Percentiles rank a stretch among this genome's conserved stretches.
Evolutionary conservation across 2,797 vertebrate species (phyloP).

Genomic region (Sciaenops ocellatus): DNA sequence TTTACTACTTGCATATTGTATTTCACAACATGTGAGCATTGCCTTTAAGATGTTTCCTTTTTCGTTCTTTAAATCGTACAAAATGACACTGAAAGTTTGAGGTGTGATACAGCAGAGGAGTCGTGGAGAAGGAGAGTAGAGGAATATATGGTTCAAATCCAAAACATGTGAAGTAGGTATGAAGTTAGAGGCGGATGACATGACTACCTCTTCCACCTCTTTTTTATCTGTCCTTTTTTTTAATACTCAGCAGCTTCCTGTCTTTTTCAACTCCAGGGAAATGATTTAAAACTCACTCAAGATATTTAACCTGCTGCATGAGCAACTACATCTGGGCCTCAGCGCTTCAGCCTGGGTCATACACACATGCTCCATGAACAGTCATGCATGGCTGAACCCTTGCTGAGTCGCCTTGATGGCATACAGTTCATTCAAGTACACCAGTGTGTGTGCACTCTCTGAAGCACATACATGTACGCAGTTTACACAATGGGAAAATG

Average conservation of each 20-base stretch:
- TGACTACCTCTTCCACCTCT: conserved; percentile 26
- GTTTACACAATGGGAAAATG: conserved; percentile 32
- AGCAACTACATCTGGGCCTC: neutral
- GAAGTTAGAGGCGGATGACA: conserved; percentile 23
- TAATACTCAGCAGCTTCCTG: conserved; percentile 44
- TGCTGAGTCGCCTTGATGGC: neutral
- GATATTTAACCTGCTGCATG: conserved; percentile 12
- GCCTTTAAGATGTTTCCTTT: neutral
- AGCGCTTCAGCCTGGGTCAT: neutral
- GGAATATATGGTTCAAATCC: neutral
- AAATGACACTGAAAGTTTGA: neutral
- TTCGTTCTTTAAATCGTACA: neutral
- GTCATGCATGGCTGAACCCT: neutral
- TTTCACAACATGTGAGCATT: neutral
- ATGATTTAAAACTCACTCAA: conserved; percentile 39
- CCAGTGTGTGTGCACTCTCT: neutral
- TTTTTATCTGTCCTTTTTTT: conserved; percentile 28
- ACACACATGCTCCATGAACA: conserved; percentile 3
- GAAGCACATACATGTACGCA: conserved; percentile 1
- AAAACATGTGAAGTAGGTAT: conserved; percentile 29
- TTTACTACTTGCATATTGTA: neutral
- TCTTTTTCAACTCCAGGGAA: conserved; percentile 8
- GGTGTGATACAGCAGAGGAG: neutral
- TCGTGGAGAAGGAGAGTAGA: neutral
- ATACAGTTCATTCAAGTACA: neutral